phyloP scores from a whole-genome alignment of 2,113 vertebrate species.

The Myrmophylax atrothorax region DNA sequence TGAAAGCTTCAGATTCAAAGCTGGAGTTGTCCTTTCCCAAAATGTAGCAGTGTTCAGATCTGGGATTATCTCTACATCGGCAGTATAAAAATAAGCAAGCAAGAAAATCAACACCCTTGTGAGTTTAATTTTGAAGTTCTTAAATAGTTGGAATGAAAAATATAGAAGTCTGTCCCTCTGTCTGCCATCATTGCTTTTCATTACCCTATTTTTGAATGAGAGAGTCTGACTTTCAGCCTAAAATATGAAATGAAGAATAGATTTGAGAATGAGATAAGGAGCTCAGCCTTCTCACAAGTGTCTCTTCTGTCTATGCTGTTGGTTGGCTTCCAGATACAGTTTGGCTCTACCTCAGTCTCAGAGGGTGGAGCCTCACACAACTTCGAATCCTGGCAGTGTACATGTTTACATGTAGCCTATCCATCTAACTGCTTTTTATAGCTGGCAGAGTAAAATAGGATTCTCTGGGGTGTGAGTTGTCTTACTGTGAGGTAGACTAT shows the following conservation, averaged over 20 bases:
- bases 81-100: conserved; percentile 34
- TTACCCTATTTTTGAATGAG: conserved; percentile 9
- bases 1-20: neutral
- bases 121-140: conserved; percentile 33
- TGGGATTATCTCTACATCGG: neutral
- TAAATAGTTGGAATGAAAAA: conserved; percentile 31
- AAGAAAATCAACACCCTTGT: neutral
- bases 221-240: neutral
- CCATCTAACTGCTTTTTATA: neutral
- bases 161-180: conserved; percentile 12
- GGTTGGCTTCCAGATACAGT: conserved; percentile 32
- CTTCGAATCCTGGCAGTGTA: conserved; percentile 8
- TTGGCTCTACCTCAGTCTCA: conserved; percentile 27
- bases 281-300: neutral
- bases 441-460: neutral
- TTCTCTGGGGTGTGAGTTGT: neutral
- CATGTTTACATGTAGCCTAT: neutral
- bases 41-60: neutral
- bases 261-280: conserved; percentile 36
- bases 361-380: neutral
- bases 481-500: neutral
- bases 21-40: neutral
- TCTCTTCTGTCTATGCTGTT: neutral
- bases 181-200: neutral
- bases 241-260: conserved; percentile 26